Conservation (phyloP, 2,797 vertebrate genomes). For the Anguilla pacifica region DNA sequence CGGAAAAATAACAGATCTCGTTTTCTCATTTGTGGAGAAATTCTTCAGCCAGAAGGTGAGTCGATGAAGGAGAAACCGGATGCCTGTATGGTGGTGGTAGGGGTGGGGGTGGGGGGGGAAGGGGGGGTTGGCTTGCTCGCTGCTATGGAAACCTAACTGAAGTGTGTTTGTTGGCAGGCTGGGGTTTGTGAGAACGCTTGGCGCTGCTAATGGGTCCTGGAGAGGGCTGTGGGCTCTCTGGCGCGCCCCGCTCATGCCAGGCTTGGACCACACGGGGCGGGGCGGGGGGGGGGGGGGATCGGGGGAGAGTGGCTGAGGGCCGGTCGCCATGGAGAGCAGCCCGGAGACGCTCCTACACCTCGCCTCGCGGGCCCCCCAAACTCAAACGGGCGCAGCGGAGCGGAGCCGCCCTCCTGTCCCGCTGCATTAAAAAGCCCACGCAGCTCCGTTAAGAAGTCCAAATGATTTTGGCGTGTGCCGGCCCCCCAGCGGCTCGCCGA, state of each 20-base stretch:
- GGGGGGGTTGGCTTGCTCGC: no score
- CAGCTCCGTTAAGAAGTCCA: neutral
- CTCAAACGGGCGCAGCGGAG: no score
- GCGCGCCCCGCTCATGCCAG: neutral
- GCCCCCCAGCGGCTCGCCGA: no score
- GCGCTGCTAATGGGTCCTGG: neutral
- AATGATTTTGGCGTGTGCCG: neutral
- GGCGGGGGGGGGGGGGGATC: neutral
- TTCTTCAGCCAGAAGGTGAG: neutral
- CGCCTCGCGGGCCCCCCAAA: neutral
- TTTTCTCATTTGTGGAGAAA: slow-evolving; percentile 17
- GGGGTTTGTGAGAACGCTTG: neutral
- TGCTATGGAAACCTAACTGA: neutral
- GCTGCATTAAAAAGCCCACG: no score
- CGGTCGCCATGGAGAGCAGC: neutral
- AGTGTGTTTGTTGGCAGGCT: neutral
- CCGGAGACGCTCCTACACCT: neutral
- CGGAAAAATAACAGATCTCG: neutral
- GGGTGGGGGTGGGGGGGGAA: neutral
- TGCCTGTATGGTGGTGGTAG: no score
- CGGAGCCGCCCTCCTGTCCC: neutral
- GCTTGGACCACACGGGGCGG: neutral
- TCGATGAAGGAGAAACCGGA: slow-evolving; percentile 6
- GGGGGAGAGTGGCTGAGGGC: neutral
- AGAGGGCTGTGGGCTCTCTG: neutral